These are phyloP conservation scores for Lytechinus pictus DNA, from an alignment of 35 echinoderm and acorn worm genomes.

Conservation along the genomic window DNA sequence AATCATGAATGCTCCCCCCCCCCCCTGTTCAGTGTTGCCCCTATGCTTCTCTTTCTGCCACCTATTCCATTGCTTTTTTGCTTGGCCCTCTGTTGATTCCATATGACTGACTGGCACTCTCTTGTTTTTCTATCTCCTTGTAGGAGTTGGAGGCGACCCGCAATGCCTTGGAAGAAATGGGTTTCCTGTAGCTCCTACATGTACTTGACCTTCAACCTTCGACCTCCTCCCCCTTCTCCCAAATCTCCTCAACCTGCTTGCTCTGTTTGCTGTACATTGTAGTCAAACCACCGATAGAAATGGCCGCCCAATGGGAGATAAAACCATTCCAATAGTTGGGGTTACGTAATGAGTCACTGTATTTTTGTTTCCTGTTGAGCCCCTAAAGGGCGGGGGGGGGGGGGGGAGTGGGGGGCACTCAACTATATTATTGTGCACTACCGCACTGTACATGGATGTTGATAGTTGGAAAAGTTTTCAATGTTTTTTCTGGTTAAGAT, in stretches of 20 bases:
- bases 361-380: too few relatives aligned
- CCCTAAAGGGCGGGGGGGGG: too few relatives aligned
- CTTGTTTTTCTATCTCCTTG: conserved; percentile 61
- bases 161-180: conserved; percentile 71
- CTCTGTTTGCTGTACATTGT: background rate
- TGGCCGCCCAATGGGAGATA: background rate
- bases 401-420: too few relatives aligned
- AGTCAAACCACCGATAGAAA: background rate
- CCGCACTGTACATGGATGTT: too few relatives aligned
- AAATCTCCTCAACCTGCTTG: background rate
- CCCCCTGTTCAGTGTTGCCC: too few relatives aligned
- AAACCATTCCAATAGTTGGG: too few relatives aligned
- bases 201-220: too few relatives aligned
- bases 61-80: background rate
- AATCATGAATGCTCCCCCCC: background rate
- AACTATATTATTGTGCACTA: too few relatives aligned
- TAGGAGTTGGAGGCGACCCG: conserved; percentile 76
- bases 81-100: background rate
- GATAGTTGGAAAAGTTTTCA: too few relatives aligned
- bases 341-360: too few relatives aligned
- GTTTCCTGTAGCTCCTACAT: conserved; percentile 62
- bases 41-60: too few relatives aligned
- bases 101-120: conserved; percentile 8
- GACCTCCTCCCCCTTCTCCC: conserved; percentile 30
- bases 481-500: too few relatives aligned